phyloP scores from a whole-genome alignment of 2,888 invertebrate species.

The Scaptodrosophila latifasciaeformis region DNA sequence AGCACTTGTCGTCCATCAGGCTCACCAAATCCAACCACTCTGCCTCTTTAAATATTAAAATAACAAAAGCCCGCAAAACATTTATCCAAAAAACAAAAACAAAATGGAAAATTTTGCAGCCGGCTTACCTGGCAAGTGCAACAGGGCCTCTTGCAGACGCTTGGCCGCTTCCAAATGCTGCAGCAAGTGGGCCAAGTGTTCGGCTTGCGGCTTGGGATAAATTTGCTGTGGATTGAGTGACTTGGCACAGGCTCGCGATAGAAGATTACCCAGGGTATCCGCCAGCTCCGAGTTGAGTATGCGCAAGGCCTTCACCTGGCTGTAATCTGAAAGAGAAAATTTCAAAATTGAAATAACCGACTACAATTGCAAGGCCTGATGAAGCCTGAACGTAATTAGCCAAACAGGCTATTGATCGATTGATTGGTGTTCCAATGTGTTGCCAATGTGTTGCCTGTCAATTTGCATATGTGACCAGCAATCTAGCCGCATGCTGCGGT shows the following conservation, averaged over 20 bases:
- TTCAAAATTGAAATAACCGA: too few species aligned
- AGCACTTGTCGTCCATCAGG: conserved; percentile 50
- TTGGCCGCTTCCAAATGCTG: conserved; percentile 76
- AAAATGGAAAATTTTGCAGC: conserved; percentile 38
- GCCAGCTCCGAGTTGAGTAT: conserved; percentile 92
- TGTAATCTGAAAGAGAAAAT: conserved; percentile 82
- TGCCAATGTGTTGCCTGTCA: not conserved
- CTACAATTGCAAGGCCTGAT: too few species aligned
- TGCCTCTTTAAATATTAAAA: conserved; percentile 3
- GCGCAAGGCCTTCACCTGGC: conserved; percentile 83
- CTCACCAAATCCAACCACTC: conserved; percentile 19
- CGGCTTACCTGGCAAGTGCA: conserved; percentile 77
- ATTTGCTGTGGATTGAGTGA: conserved; percentile 86
- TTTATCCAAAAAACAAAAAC: conserved; percentile 19
- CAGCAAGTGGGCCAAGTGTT: conserved; percentile 75
- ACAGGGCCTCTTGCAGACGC: conserved; percentile 78
- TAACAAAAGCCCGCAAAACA: conserved; percentile 11
- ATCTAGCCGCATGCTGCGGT: too few species aligned
- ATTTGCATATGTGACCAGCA: not conserved
- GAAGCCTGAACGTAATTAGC: too few species aligned
- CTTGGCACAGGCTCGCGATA: conserved; percentile 85
- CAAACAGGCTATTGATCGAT: too few species aligned
- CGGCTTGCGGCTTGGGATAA: conserved; percentile 80
- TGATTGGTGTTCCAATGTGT: too few species aligned
- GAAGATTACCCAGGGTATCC: conserved; percentile 93